Base-by-base conservation (phyloP, 1,140 invertebrate genomes). In the Hylyphantes graminicola region DNA sequence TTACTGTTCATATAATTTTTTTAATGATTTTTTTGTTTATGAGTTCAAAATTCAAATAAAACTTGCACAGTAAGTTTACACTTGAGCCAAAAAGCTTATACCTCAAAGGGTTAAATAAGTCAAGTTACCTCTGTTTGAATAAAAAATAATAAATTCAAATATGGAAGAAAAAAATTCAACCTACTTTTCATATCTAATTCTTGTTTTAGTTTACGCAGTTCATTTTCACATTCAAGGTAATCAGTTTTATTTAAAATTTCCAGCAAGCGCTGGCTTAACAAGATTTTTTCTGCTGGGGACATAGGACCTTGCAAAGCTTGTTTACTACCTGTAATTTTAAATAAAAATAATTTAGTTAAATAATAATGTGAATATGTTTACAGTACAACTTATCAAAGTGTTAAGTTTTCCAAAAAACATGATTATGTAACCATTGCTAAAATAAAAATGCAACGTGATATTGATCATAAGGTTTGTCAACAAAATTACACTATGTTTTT, bases 161-260 rank as follows among this genome's bases (percentile, higher is more conserved):
- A 15, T 13, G 15, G 7, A 82, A 48, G 61, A 63, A 84, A 61
- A 21, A 64, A 19, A 67, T 11, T 63, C 65, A n/a, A 57, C 85
- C 80, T 80, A 88, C 88, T 88, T 87, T 87, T 87, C 70, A 87
- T 87, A 61, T 87, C 87, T 10, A 89, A 85, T 57, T 88, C 89
- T 35, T 86, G 86, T 82, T 88, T 89, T 19, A 89, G 80, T 85
- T 89, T 89, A 54, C 87, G 87, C 65, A 90, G 87, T 85, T 90
- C 89, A 80, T 89, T 87, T 73, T 89, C 85, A 86, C 88, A 88
- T 75, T 90, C 89, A 21, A 87, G 68, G 12, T 88, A 88, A 59
- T 91, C 89, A 35, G 73, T 80, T 57, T 87, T 87, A 54, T 75
- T 87, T 15, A 89, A 83, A 63, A 89, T 88, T 81, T 89, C 87